Conservation (phyloP, 2,888 invertebrate genomes). For the Philaethria dido region DNA sequence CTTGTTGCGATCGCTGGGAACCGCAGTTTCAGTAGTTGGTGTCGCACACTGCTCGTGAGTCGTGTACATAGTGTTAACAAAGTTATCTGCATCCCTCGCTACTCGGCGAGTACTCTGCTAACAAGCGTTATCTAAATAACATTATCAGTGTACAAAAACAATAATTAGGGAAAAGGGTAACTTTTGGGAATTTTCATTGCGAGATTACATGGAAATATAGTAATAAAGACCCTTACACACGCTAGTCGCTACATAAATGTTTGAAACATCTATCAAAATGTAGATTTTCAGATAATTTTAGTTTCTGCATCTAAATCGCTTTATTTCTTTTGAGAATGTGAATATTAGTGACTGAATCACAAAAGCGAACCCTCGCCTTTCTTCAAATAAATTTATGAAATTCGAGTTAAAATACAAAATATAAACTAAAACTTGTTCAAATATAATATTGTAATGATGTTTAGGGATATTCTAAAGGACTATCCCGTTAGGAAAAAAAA, state of each 20-base stretch:
- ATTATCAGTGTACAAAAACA: slow-evolving; percentile 18
- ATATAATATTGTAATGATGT: too few species aligned
- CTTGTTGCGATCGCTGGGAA: neutral
- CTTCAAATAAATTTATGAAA: neutral
- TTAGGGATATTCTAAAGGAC: too few species aligned
- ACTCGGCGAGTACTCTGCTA: neutral
- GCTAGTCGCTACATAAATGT: slow-evolving; percentile 21
- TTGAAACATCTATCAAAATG: slow-evolving; percentile 17
- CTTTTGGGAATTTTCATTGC: slow-evolving; percentile 23
- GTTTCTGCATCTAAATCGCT: slow-evolving; percentile 1
- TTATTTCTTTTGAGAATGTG: neutral
- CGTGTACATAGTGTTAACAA: neutral
- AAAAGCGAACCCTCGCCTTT: neutral
- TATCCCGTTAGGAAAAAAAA: too few species aligned
- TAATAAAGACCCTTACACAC: slow-evolving; percentile 20
- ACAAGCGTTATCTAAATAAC: slow-evolving; percentile 13
- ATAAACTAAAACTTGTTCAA: too few species aligned
- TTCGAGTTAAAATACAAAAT: neutral
- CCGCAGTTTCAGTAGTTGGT: slow-evolving; percentile 15
- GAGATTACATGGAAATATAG: slow-evolving; percentile 19
- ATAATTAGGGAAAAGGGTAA: slow-evolving; percentile 19
- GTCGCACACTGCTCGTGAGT: neutral
- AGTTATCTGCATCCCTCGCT: slow-evolving; percentile 5
- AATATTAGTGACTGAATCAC: slow-evolving; percentile 1
- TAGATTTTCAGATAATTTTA: slow-evolving; percentile 17